Evolutionary conservation across 2,113 vertebrate genomes (phyloP).

Genomic region (Dinomys branickii): DNA sequence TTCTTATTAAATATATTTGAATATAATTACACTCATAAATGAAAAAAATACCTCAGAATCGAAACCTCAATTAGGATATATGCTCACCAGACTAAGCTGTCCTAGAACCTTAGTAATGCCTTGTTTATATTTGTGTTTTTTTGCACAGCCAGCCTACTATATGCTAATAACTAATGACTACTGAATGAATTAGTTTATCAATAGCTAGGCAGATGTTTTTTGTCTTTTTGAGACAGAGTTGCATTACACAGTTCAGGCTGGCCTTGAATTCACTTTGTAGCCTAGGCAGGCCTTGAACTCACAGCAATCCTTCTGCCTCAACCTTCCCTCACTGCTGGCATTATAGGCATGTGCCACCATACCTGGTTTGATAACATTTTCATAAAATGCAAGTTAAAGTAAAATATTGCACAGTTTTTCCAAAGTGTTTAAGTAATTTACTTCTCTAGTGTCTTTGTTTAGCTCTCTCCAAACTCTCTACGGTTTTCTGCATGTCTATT

Average conservation of each 20-base stretch:
- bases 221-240: not conserved
- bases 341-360: not conserved
- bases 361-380: not conserved
- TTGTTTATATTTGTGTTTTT: not conserved
- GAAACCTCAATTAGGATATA: slow-evolving; percentile 33
- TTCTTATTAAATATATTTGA: slow-evolving; percentile 20
- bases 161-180: slow-evolving; percentile 40
- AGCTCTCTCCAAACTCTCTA: slow-evolving; percentile 14
- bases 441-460: slow-evolving; percentile 43
- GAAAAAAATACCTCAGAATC: not conserved
- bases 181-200: slow-evolving; percentile 50
- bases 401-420: slow-evolving; percentile 26
- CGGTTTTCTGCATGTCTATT: not conserved
- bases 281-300: not conserved
- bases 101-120: not conserved
- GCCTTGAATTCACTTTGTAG: not conserved
- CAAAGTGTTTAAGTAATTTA: not conserved
- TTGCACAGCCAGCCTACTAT: not conserved
- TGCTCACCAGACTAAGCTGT: not conserved
- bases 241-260: not conserved
- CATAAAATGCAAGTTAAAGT: slow-evolving; percentile 42
- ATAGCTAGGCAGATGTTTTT: not conserved
- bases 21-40: not conserved
- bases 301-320: not conserved
- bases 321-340: not conserved